Evolutionary conservation across 2,888 invertebrate genomes (phyloP), one percentile per base, ranked within the genome.

Genomic region (Amphimallon solstitiale): DNA sequence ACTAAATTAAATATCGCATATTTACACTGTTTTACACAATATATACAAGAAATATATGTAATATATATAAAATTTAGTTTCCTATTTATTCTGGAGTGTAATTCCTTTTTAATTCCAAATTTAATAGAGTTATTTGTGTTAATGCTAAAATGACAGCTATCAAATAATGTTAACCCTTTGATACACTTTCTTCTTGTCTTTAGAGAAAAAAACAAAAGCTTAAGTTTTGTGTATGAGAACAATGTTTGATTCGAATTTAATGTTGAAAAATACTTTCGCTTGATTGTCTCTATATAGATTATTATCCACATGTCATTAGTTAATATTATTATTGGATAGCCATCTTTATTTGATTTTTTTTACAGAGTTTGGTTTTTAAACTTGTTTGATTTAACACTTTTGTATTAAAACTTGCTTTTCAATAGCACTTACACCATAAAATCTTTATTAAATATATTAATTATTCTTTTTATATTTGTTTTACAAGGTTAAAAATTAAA

Each of bases 1-100:
- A 66, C 56, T 14, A 43, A 56, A 7, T n/a, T 23, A 70, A 72
- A 72, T 69, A 70, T 74, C 72, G 74, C 73, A 74, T 71, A 73
- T 74, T 74, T 71, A 73, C 73, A 70, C 29, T 29, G 56, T 43
- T 29, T 59, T 43, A 59, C 43, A 17, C 43, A 59, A 66, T 66
- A 67, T 67, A 66, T 70, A 68, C 65, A 64, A 52, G 56, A 64
- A 66, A 65, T 40, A 64, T 63, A 63, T 61, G 17, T 48, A 17
- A 43, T 46, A 63, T 43, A 46, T 46, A 68, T 70, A 46, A 67
- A 61, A 67, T 71, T 68, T 38, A 67, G 12, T 54, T 69, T 65
- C 63, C 29, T 10, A 7, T 54, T 66, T 68, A n/a, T n/a, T n/a
- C n/a, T n/a, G n/a, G n/a, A n/a, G 17, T 59, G 49, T 66, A 63